These are phyloP conservation scores for Myotis daubentonii DNA, from an alignment of 2,797 vertebrate species.

Conservation along the genomic window DNA sequence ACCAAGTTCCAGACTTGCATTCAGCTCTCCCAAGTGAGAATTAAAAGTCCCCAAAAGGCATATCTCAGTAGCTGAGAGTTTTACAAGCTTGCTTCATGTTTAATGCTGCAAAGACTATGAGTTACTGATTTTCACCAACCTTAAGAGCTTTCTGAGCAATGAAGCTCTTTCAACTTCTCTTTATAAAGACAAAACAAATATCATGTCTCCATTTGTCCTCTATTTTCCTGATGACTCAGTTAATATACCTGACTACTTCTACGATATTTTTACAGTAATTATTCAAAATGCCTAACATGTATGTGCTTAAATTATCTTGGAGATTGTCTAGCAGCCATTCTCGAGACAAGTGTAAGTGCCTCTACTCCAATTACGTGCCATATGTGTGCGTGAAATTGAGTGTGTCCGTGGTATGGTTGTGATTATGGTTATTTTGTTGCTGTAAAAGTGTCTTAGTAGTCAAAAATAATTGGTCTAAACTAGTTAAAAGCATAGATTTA, in stretches of 20 bases:
- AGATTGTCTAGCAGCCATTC: not conserved
- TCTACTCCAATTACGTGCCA: not conserved
- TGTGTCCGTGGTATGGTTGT: too few relatives aligned
- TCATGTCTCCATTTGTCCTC: fast-evolving
- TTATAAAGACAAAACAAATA: not conserved
- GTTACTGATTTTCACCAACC: not conserved
- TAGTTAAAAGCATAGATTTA: not conserved
- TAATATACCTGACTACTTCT: not conserved
- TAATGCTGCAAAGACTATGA: not conserved
- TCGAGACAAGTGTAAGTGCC: not conserved
- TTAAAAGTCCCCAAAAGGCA: not conserved
- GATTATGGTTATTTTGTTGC: not conserved
- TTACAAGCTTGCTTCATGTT: not conserved
- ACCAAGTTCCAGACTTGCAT: not conserved
- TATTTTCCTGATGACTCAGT: not conserved
- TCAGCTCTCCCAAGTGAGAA: not conserved
- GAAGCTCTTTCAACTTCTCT: not conserved
- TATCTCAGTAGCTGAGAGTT: not conserved
- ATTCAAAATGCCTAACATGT: not conserved
- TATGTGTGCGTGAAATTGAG: too few relatives aligned
- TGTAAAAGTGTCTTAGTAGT: not conserved
- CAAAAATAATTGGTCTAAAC: not conserved
- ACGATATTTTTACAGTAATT: not conserved
- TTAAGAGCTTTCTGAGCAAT: not conserved
- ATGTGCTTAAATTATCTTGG: not conserved